Evolutionary conservation across 2,113 vertebrate genomes (phyloP).

Genomic region (Paratilapia polleni): DNA sequence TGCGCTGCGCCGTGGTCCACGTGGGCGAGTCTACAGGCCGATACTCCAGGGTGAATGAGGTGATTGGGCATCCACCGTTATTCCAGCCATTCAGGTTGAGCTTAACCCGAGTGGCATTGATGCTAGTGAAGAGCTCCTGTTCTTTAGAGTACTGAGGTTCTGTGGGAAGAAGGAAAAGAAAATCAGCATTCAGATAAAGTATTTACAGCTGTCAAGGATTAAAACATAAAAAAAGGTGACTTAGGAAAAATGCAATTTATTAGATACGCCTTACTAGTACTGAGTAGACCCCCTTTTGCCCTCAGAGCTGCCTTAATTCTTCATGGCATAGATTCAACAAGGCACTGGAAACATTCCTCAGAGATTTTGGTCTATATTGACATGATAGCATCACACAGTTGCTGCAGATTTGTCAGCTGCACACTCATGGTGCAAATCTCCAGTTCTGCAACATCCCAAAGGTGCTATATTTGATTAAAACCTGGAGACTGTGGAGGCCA

Average conservation of each 20-base stretch:
- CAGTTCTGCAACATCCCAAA: no score
- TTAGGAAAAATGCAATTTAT: no score
- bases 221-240: not conserved
- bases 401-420: no score
- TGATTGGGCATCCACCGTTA: constrained; percentile 97
- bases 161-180: constrained; percentile 46
- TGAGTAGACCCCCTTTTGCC: not conserved
- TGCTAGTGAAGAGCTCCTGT: constrained; percentile 94
- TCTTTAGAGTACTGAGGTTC: constrained; percentile 99
- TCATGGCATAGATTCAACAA: not conserved
- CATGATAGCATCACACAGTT: not conserved
- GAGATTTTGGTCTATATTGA: not conserved
- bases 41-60: constrained; percentile 95
- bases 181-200: not conserved
- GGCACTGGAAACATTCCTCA: not conserved
- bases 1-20: constrained; percentile 94
- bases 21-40: constrained; percentile 88
- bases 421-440: no score
- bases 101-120: constrained; percentile 92
- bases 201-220: not conserved
- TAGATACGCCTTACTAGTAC: not conserved
- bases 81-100: constrained; percentile 98
- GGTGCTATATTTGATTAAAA: not conserved
- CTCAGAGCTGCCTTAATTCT: not conserved
- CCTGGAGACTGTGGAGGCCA: not conserved